Conservation (phyloP, 1,140 invertebrate genomes). For the Heliconius hewitsoni region DNA sequence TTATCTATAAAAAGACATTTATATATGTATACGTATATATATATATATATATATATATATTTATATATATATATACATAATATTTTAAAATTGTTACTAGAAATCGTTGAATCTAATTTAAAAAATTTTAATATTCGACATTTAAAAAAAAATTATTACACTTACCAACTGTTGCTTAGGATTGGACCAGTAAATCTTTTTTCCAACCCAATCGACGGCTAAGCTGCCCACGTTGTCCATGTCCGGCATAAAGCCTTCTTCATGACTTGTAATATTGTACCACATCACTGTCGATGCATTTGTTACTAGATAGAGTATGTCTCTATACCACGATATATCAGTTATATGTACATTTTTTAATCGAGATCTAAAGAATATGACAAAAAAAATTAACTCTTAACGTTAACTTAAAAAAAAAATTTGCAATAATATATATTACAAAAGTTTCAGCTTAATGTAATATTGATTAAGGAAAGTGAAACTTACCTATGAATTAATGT, state of each 20-base stretch:
- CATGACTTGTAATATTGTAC: conserved; percentile 85
- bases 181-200: conserved; percentile 94
- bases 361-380: conserved; percentile 5
- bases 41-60: no score
- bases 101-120: no score
- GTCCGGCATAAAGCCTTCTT: conserved; percentile 82
- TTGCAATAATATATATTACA: no score
- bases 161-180: conserved; percentile 89
- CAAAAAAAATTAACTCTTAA: not conserved
- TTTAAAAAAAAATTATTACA: conserved; percentile 10
- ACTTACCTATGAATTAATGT: conserved; percentile 83
- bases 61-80: no score
- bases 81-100: not conserved
- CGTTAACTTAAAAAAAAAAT: not conserved
- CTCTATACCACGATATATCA: conserved; percentile 87
- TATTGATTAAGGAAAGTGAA: not conserved
- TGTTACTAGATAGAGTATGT: conserved; percentile 87
- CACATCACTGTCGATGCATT: conserved; percentile 87
- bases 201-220: conserved; percentile 93
- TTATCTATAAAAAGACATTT: conserved; percentile 53
- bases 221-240: conserved; percentile 88
- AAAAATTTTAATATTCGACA: not conserved
- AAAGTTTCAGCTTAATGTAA: not conserved
- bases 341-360: conserved; percentile 81
- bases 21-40: no score